Evolutionary conservation across 2,797 vertebrate genomes (phyloP).

Genomic region (Eospalax fontanierii): DNA sequence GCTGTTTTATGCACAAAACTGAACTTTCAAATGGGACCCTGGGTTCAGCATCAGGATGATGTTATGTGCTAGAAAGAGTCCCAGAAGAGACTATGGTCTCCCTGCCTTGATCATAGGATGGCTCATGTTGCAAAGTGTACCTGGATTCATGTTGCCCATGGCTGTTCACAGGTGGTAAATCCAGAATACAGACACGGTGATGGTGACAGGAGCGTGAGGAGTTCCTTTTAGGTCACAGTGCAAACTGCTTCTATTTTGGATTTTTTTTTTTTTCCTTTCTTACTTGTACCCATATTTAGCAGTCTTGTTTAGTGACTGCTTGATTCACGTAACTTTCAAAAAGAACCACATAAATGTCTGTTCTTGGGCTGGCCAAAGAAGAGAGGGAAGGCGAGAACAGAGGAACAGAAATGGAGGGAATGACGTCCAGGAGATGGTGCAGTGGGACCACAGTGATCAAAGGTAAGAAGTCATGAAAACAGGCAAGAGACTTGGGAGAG

Average conservation of each 20-base stretch:
- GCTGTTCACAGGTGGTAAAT: background rate
- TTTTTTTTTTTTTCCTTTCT: too few species aligned
- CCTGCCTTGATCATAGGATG: background rate
- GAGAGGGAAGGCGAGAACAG: background rate
- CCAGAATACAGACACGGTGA: too few species aligned
- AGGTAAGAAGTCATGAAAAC: background rate
- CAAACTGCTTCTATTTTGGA: background rate
- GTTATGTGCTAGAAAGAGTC: background rate
- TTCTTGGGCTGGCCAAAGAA: background rate
- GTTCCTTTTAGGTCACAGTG: background rate
- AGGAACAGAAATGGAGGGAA: fast-evolving
- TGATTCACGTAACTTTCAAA: background rate
- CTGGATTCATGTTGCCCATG: background rate
- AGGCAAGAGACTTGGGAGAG: background rate
- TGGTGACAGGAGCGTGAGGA: background rate
- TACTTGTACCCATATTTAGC: background rate
- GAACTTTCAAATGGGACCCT: too few species aligned
- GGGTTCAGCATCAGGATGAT: background rate
- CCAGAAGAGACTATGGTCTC: background rate
- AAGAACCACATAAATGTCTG: background rate
- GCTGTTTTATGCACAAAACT: background rate
- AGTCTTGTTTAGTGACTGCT: background rate
- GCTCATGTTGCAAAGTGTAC: background rate
- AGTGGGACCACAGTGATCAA: background rate
- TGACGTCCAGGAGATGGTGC: background rate